Evolutionary conservation across 2,888 invertebrate genomes (phyloP).

Genomic region (Timema cristinae): DNA sequence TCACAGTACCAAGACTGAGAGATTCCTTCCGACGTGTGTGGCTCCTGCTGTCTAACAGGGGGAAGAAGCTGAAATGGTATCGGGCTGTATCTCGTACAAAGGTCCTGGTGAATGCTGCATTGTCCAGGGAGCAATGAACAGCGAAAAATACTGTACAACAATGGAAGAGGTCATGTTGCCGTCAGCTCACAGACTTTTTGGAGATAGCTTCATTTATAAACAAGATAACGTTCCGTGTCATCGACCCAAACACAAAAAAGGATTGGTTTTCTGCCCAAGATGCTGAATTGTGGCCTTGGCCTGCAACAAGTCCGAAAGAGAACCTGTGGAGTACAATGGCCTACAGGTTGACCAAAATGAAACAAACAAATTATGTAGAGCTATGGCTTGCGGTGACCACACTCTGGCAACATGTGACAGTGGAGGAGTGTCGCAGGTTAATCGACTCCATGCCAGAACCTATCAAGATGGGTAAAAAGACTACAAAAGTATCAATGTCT

Average conservation of each 20-base stretch:
- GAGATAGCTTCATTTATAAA: background rate
- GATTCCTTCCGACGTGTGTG: background rate
- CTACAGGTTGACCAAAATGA: background rate
- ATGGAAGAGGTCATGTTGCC: too few relatives aligned
- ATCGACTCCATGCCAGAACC: background rate
- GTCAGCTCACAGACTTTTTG: too few relatives aligned
- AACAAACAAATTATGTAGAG: background rate
- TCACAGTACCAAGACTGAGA: conserved; percentile 4
- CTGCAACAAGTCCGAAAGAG: background rate
- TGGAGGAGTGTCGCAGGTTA: background rate
- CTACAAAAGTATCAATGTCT: background rate
- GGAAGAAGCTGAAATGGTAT: conserved; percentile 5
- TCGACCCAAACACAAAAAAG: conserved; percentile 5
- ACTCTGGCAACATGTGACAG: background rate
- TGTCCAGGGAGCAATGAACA: background rate
- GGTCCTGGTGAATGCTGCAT: background rate
- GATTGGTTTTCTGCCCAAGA: background rate
- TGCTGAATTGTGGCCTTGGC: background rate
- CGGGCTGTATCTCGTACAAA: background rate
- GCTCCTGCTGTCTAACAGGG: background rate
- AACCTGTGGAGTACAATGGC: conserved; percentile 9
- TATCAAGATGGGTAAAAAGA: background rate
- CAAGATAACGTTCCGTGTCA: conserved; percentile 5
- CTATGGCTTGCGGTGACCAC: background rate
- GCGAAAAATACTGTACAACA: background rate